These are phyloP conservation scores for Notarius lentiginosus DNA, from an alignment of 2,113 vertebrate genomes.

Conservation along the genomic window DNA sequence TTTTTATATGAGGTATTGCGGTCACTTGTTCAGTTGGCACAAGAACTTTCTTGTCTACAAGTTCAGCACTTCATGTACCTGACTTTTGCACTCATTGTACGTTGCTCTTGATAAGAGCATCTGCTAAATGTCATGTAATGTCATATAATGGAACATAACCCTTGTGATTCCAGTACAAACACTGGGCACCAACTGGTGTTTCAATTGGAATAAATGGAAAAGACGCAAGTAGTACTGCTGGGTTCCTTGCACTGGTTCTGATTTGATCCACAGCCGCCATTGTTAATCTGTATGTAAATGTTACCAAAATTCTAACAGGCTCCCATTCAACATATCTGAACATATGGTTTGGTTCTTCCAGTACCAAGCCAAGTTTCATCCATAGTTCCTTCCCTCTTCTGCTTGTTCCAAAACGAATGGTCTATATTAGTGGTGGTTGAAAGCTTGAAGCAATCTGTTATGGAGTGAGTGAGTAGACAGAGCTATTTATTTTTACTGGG, in stretches of 20 bases:
- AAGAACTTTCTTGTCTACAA: too few species aligned
- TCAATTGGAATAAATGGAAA: neutral
- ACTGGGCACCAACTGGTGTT: neutral
- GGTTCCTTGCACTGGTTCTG: neutral
- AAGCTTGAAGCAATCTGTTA: neutral
- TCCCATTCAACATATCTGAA: neutral
- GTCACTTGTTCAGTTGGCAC: too few species aligned
- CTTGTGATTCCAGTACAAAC: neutral
- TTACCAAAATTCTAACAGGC: neutral
- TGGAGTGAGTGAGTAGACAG: neutral
- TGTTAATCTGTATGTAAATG: neutral
- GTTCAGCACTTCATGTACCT: too few species aligned
- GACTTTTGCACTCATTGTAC: too few species aligned
- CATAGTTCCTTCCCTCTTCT: neutral
- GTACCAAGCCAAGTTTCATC: neutral
- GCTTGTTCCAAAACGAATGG: too few species aligned
- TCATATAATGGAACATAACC: too few species aligned
- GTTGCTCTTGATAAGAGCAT: too few species aligned
- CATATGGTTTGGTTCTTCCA: neutral
- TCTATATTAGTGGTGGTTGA: neutral
- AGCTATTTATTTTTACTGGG: neutral
- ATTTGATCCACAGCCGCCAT: neutral
- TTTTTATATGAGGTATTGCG: too few species aligned
- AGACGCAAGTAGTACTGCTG: neutral
- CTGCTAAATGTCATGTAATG: too few species aligned